Base-by-base conservation (phyloP, 2,888 invertebrate genomes). In the Oscheius sp. region DNA sequence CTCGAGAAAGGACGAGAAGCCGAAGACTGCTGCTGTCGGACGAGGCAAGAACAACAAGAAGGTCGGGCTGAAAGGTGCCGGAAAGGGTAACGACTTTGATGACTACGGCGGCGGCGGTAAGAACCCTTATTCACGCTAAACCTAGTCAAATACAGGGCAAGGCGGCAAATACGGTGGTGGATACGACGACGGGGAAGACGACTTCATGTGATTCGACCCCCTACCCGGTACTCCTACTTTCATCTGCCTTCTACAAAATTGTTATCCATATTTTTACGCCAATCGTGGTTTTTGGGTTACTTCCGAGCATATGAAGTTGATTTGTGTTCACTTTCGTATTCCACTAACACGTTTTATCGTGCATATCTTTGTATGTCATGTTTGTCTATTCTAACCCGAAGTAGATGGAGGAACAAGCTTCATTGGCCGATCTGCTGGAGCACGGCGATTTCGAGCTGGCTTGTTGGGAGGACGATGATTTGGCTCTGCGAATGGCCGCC, bases 391-490 rank as follows among this genome's bases (percentile, higher is more conserved):
- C 33, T 32, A 63, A 32, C n/a, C 37, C n/a, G 58, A 62, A n/a
- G 65, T 51, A 5, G 72, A 73, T 21, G 59, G 60, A 21, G 35
- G 33, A n/a, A 62, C 13, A 1, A 37, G 29, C 11, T 33, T 7
- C n/a, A 48, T 11, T 50, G n/a, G 33, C 57, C 33, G 51, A 37
- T n/a, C 47, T 57, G 47, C 47, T 70, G 9, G 71, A 71, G 21
- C 37, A 70, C 21, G 79, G 79, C 60, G n/a, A 62, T 2, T n/a
- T 74, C 2, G 78, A 81, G 13, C 71, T 85, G 10, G 75, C 75
- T 32, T 53, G 78, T 33, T 85, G 84, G 81, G 79, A 85, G 65
- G 86, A 85, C 51, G 86, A 86, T 70, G 86, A 86, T 76, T 50
- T 74, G 87, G 86, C 81, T 0, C 79, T 88, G 7, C 74, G 79